Percentiles rank a stretch among this genome's conserved stretches.
These are phyloP conservation scores for Erethizon dorsatum DNA, from an alignment of 2,797 vertebrate genomes.

Conservation along the genomic window DNA sequence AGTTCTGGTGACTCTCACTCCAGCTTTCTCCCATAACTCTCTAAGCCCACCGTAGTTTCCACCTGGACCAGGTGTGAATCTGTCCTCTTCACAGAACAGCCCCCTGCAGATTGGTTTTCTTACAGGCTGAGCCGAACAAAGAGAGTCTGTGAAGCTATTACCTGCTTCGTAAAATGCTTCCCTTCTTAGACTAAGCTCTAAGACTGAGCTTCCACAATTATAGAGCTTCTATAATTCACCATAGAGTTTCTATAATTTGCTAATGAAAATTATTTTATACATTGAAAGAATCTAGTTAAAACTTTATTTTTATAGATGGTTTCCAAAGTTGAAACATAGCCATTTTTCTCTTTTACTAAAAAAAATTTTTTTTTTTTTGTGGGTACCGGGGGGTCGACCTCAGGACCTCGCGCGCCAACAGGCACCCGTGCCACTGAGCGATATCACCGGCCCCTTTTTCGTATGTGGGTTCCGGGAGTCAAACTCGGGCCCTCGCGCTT, in stretches of 20 bases:
- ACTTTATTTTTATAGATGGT: neutral
- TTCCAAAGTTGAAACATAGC: neutral
- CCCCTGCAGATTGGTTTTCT: neutral
- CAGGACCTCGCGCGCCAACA: too few species aligned
- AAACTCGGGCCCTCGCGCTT: too few species aligned
- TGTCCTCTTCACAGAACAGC: neutral
- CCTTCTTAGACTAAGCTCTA: neutral
- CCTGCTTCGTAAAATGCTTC: neutral
- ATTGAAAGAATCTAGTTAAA: constrained; percentile 60
- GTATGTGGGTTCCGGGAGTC: too few species aligned
- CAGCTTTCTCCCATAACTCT: neutral
- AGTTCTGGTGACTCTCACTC: neutral
- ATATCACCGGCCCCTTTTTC: too few species aligned
- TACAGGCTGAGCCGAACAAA: neutral
- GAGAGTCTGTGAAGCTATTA: neutral
- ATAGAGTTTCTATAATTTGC: neutral
- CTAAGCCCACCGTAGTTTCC: neutral
- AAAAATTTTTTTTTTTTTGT: neutral
- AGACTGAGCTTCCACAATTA: neutral
- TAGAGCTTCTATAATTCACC: neutral
- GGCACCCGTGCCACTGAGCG: too few species aligned
- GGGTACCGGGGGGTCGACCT: too few species aligned
- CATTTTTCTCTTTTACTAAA: constrained; percentile 43
- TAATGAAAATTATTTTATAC: constrained; percentile 24
- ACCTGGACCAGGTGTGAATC: neutral